A percentile compares a stretch with the other conserved stretches of the same genome.
Evolutionary conservation across 1,140 invertebrate genomes (phyloP).

Genomic region (Cherax destructor): DNA sequence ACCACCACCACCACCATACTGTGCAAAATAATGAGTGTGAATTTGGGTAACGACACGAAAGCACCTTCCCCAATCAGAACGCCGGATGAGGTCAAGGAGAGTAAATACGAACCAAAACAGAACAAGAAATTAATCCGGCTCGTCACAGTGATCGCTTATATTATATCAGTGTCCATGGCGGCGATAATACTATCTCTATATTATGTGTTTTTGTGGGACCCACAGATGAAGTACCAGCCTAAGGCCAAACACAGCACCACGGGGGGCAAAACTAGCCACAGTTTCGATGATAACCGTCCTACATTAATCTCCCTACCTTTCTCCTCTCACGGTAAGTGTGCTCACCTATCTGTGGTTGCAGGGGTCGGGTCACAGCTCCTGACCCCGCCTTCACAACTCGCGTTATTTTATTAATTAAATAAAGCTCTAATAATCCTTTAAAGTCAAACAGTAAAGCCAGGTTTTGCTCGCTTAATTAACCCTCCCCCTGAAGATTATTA

Average conservation of each 20-base stretch:
- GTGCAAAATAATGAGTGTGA: conserved; percentile 68
- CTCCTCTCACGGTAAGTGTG: conserved; percentile 3
- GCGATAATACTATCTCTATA: conserved; percentile 96
- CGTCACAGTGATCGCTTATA: conserved; percentile 95
- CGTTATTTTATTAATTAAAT: too few relatives aligned
- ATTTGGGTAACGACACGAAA: conserved; percentile 64
- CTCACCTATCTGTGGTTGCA: too few relatives aligned
- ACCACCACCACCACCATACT: conserved; percentile 57
- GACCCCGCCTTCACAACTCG: too few relatives aligned
- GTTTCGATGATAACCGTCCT: neutral
- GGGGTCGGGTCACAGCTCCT: too few relatives aligned
- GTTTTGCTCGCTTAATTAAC: too few relatives aligned
- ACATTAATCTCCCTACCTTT: conserved; percentile 20
- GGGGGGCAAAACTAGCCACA: conserved; percentile 10
- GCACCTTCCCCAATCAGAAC: conserved; percentile 62
- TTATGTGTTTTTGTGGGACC: conserved; percentile 97
- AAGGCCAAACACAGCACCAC: conserved; percentile 33
- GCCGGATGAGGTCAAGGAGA: conserved; percentile 84
- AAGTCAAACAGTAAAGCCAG: too few relatives aligned
- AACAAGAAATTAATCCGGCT: conserved; percentile 93
- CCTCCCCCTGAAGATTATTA: too few relatives aligned
- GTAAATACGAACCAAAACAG: conserved; percentile 86
- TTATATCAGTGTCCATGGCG: conserved; percentile 94
- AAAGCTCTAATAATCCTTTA: too few relatives aligned
- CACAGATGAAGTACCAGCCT: conserved; percentile 76